Evolutionary conservation across 2,113 vertebrate species (phyloP).

Genomic region (Crotophaga sulcirostris): DNA sequence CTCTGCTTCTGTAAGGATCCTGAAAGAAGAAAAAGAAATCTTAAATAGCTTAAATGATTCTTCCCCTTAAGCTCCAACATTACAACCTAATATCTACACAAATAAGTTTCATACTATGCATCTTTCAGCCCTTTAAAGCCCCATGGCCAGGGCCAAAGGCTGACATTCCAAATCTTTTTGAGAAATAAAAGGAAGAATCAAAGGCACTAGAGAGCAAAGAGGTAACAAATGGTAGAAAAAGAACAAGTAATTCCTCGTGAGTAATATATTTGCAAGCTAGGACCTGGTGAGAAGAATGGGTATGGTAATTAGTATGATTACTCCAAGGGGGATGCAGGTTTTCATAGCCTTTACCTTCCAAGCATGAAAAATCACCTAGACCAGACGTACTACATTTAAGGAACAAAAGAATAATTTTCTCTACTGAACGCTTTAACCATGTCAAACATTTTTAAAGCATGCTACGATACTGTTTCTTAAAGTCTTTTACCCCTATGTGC

Average conservation of each 20-base stretch:
- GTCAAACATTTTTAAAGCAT: background rate
- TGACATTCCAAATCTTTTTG: background rate
- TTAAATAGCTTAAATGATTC: background rate
- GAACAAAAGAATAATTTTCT: background rate
- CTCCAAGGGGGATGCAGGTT: background rate
- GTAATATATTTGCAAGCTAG: background rate
- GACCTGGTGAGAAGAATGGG: background rate
- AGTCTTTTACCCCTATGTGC: background rate
- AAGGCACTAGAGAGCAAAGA: background rate
- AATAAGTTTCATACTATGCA: background rate
- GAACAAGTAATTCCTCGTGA: background rate
- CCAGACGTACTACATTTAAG: background rate
- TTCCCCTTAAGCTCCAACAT: background rate
- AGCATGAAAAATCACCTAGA: background rate
- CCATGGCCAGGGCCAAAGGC: background rate
- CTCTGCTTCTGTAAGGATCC: conserved; percentile 92
- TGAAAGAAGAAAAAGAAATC: conserved; percentile 67
- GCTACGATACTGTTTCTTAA: background rate
- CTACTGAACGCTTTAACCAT: background rate
- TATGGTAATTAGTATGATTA: background rate
- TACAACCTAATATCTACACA: background rate
- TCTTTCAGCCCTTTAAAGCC: background rate
- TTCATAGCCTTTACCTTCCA: background rate
- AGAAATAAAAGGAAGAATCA: conserved; percentile 10
- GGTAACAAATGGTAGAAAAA: background rate